Base-by-base conservation (phyloP, 1,140 invertebrate species). In the Drosophila azteca region DNA sequence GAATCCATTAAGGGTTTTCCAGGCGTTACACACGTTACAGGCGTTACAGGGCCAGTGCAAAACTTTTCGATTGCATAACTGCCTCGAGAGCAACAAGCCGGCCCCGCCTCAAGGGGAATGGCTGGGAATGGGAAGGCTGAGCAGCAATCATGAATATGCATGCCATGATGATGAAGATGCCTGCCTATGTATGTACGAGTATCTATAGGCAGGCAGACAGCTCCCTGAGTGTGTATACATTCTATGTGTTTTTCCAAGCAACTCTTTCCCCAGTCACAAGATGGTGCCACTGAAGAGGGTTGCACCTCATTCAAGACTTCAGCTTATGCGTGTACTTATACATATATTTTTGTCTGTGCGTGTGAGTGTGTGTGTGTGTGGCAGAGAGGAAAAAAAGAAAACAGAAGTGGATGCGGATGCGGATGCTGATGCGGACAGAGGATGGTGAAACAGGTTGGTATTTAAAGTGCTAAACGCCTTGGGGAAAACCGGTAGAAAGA, bases 61-160 rank as follows among this genome's bases (percentile, higher is more conserved):
- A 50, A 50, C 11, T 43, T 43, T 65, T 65, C 20, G 31, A 20
- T 46, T 64, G 20, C 6, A n/a, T 22, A 22, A 63, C 26, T 1
- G 13, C 31, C 13, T 22, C 13, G 17, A 26, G 15, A 15, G 20
- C 13, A 17, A 64, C 35, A 39, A 39, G 35, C 35, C 35, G 1
- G 17, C 4, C 11, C 35, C 3, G n/a, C 4, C 11, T 39, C 35
- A 4, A 9, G 31, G 31, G 17, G 17, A 20, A 20, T 20, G n/a
- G n/a, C n/a, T n/a, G 24, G 35, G 11, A 3, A 39, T 11, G 35
- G 11, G 4, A 69, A 69, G 52, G 26, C 41, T 45, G n/a, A 60
- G 11, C 46, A 70, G 31, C 17, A 50, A 29, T 13, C 24, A 70
- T 71, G 65, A 71, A 71, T 70, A 70, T 70, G 67, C 65, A 69